A percentile compares a stretch with the other conserved stretches of the same genome.
Conservation (phyloP, 1,140 invertebrate species). For the Diachasmimorpha longicaudata region DNA sequence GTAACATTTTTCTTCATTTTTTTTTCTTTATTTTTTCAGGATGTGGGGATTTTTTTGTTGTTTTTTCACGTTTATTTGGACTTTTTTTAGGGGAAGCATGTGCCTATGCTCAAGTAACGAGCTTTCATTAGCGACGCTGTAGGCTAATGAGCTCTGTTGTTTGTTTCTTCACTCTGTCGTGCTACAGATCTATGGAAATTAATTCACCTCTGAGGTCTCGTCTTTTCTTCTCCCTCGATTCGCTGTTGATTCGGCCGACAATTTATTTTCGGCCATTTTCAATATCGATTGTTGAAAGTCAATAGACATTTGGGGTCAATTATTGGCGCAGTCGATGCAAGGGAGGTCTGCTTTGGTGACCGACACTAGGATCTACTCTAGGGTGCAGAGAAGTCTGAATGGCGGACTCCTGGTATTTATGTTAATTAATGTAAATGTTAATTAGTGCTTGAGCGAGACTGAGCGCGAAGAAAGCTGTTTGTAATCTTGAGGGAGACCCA, state of each 20-base stretch:
- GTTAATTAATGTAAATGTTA: constrained; percentile 63
- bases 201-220: neutral
- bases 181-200: neutral
- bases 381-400: neutral
- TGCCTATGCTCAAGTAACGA: constrained; percentile 55
- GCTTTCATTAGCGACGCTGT: constrained; percentile 63
- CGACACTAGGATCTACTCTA: neutral
- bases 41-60: neutral
- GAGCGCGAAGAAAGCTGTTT: constrained; percentile 4
- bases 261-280: neutral
- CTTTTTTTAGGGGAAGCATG: constrained; percentile 34
- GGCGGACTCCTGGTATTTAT: constrained; percentile 56
- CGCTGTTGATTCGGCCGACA: neutral
- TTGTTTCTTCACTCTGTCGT: neutral
- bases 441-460: constrained; percentile 46
- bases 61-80: constrained; percentile 24
- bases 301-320: neutral
- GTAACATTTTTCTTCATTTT: neutral
- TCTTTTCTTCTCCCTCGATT: neutral
- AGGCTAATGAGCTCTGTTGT: constrained; percentile 61
- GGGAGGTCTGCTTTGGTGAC: too few relatives aligned
- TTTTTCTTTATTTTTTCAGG: neutral
- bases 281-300: neutral
- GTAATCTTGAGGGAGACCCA: neutral
- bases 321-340: too few relatives aligned